Percentiles rank a stretch among this genome's conserved stretches.
Conservation (phyloP, 2,888 invertebrate species). For the Eupelmus urozonus region DNA sequence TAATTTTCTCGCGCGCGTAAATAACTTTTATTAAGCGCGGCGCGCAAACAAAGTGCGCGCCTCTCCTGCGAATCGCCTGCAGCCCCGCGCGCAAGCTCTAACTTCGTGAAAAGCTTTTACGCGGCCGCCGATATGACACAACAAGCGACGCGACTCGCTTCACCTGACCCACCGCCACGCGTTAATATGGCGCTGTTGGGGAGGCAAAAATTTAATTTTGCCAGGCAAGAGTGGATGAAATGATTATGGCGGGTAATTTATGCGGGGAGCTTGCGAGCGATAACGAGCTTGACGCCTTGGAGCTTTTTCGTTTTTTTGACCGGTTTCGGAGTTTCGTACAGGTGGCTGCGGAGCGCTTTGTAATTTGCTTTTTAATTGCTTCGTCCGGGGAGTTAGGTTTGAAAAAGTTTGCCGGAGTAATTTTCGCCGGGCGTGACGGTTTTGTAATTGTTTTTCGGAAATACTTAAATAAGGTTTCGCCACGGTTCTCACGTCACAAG, state of each 20-base stretch:
- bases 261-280: background rate
- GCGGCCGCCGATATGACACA: constrained; percentile 3
- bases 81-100: background rate
- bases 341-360: too few species aligned
- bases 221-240: constrained; percentile 19
- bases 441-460: too few species aligned
- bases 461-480: too few species aligned
- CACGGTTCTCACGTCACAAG: too few species aligned
- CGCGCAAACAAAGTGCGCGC: constrained; percentile 42
- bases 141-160: too few species aligned
- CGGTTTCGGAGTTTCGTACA: too few species aligned
- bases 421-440: too few species aligned
- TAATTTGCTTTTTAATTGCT: too few species aligned
- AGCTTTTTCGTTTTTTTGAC: too few species aligned
- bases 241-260: constrained; percentile 50
- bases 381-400: too few species aligned
- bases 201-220: constrained; percentile 47
- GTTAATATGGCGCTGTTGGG: constrained; percentile 21
- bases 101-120: constrained; percentile 49
- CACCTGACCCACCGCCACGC: constrained; percentile 27
- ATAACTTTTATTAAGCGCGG: constrained; percentile 50
- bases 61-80: too few species aligned
- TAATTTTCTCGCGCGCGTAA: constrained; percentile 41
- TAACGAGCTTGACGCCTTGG: background rate
- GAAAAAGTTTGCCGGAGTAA: too few species aligned